Conservation (phyloP, 2,113 vertebrate species). For the Myodes glareolus region DNA sequence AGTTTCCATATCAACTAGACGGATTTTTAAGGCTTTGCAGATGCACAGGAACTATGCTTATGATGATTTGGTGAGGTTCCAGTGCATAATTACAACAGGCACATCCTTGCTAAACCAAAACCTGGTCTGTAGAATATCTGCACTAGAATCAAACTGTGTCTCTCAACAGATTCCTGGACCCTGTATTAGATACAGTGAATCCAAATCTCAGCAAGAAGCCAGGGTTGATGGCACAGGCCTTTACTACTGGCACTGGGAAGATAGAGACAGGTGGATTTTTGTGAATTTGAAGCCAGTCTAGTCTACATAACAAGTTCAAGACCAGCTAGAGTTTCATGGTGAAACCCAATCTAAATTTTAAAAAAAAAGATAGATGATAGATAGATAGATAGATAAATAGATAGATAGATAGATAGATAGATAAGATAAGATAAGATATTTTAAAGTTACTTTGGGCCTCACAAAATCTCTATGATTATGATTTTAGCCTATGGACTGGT, state of each 20-base stretch:
- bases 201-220: not conserved
- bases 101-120: not conserved
- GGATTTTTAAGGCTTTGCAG: not conserved
- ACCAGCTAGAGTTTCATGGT: too few relatives aligned
- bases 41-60: not conserved
- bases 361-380: not conserved
- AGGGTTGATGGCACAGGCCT: not conserved
- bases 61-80: not conserved
- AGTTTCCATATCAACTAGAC: not conserved
- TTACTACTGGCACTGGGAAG: not conserved
- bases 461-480: not conserved
- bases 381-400: not conserved
- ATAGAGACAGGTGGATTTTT: not conserved
- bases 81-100: not conserved
- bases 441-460: not conserved
- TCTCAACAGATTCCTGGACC: not conserved
- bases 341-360: too few relatives aligned
- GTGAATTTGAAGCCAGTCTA: not conserved
- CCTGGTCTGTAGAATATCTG: not conserved
- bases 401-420: not conserved
- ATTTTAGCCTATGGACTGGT: not conserved
- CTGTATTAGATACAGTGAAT: not conserved
- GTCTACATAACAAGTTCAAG: not conserved
- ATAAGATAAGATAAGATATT: too few relatives aligned
- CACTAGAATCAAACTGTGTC: not conserved